Base-by-base conservation (phyloP, 2,888 invertebrate genomes). In the Diarsia brunnea region DNA sequence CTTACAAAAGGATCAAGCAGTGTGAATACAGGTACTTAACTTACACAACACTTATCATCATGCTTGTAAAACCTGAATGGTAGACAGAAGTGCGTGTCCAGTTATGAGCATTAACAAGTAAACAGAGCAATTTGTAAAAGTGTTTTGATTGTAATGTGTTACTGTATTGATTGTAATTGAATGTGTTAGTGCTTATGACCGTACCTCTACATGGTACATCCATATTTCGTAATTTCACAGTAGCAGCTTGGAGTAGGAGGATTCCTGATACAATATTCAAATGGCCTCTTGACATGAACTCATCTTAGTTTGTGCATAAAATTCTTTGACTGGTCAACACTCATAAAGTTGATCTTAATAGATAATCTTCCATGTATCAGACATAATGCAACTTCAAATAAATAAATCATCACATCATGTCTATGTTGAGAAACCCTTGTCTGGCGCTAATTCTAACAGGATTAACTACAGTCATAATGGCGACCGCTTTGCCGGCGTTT, bases 1-100 rank as follows among this genome's bases (percentile, higher is more conserved):
- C 99, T 0, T 99, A 99, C 93, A 97, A 98, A 55, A 98, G 98
- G 89, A 99, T 99, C 89, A 99, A 98, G 91, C 98, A 98, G 92
- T 99, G 99, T 93, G 99, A 99, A 93, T 99, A 99, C 93, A 98
- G 97, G 84, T 81, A 81, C 8, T 1, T 61, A n/a, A 81, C 8
- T 1, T 61, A n/a, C 1, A 61, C 14, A 21, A 61, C 7, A 58
- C 27, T 4, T 31, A 19, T 14, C 60, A 11, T 60, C 60, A 60
- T 1, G 31, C 19, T 31, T 60, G 19, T 19, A 11, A 60, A 16
- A 10, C 19, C 58, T 10, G 11, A 31, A 60, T 19, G 31, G 31
- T 38, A 60, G 27, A 31, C 11, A 19, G 27, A 60, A 1, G 19
- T 60, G n/a, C n/a, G n/a, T n/a, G 27, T 55, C 8, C 58, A 27